These are phyloP conservation scores for Pelodytes ibericus DNA, from an alignment of 2,797 vertebrate genomes.

Conservation along the genomic window DNA sequence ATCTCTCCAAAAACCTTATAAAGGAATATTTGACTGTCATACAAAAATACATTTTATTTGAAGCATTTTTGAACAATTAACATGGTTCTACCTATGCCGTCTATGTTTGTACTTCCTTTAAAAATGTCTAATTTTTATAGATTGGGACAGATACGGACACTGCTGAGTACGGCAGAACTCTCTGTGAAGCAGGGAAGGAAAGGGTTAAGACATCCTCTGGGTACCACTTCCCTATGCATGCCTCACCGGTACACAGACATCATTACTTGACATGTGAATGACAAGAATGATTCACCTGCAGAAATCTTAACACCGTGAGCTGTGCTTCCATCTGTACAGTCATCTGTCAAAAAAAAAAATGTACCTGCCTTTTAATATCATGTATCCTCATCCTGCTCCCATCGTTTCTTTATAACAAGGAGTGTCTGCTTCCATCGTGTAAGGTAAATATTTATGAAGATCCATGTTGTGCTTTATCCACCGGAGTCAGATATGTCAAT, in stretches of 20 bases:
- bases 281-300: slow-evolving; percentile 34
- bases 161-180: no score
- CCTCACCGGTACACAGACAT: slow-evolving; percentile 7
- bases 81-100: no score
- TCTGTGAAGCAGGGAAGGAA: neutral
- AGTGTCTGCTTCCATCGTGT: slow-evolving; percentile 16
- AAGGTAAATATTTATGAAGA: neutral
- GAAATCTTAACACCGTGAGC: slow-evolving; percentile 14
- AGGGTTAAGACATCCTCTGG: neutral
- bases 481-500: no score
- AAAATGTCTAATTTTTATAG: no score
- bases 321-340: slow-evolving; percentile 1
- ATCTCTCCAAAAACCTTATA: no score
- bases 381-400: slow-evolving; percentile 14
- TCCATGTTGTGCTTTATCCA: no score
- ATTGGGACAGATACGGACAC: no score
- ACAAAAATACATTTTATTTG: no score
- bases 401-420: slow-evolving; percentile 11
- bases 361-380: slow-evolving; percentile 14
- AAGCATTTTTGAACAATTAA: no score
- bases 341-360: slow-evolving; percentile 47
- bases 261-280: slow-evolving; percentile 47
- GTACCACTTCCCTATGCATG: neutral
- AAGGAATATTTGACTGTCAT: no score
- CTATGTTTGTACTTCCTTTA: no score